phyloP scores from a whole-genome alignment of 2,888 invertebrate genomes.

The Drosophila vallismaia region DNA sequence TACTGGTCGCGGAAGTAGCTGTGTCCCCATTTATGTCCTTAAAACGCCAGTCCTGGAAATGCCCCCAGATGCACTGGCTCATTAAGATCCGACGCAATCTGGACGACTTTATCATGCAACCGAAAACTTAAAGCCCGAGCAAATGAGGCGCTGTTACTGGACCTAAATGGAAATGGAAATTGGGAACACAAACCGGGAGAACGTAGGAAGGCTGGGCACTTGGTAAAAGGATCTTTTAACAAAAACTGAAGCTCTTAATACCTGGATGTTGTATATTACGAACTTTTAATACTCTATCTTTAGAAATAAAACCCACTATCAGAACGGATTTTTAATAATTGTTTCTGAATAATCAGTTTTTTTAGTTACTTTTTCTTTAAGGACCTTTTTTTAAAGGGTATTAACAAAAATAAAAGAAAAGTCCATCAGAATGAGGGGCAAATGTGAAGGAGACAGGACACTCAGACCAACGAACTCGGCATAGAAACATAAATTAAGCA shows the following conservation, averaged over 20 bases:
- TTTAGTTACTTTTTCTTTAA: background rate
- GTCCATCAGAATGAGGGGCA: background rate
- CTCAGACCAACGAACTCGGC: conserved; percentile 45
- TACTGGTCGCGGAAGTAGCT: conserved; percentile 36
- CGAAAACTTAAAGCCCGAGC: conserved; percentile 61
- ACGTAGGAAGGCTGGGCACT: conserved; percentile 46
- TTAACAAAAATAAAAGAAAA: background rate
- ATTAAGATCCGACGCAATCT: conserved; percentile 72
- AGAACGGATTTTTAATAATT: too few species aligned
- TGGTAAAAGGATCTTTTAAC: conserved; percentile 56
- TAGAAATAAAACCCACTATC: too few species aligned
- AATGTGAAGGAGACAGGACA: conserved; percentile 46
- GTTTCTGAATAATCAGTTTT: background rate
- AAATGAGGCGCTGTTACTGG: conserved; percentile 50
- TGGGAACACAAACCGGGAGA: conserved; percentile 29
- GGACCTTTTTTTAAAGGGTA: conserved; percentile 1
- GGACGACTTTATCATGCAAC: conserved; percentile 63
- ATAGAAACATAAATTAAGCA: conserved; percentile 71
- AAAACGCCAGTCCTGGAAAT: conserved; percentile 17
- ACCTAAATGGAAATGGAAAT: conserved; percentile 38
- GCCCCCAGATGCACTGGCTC: conserved; percentile 49
- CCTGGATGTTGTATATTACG: background rate
- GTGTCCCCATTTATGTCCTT: conserved; percentile 32
- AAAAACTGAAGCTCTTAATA: conserved; percentile 3
- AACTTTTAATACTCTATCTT: conserved; percentile 8